Evolutionary conservation across 2,797 vertebrate genomes (phyloP).

Genomic region (Paratrypauchen microcephalus): DNA sequence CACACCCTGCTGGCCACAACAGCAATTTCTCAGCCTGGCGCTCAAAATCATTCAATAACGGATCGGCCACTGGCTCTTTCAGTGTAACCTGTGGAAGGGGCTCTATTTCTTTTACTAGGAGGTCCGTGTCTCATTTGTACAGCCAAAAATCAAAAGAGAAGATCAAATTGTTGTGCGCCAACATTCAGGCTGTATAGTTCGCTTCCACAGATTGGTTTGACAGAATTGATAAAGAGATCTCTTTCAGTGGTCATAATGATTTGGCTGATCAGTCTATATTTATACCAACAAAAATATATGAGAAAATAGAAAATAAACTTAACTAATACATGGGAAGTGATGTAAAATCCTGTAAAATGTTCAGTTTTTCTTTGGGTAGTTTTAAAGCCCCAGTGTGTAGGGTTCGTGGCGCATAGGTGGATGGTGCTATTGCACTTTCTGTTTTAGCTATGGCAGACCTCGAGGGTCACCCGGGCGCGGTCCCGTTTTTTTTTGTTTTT

Average conservation of each 20-base stretch:
- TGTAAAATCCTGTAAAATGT: background rate
- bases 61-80: slow-evolving; percentile 44
- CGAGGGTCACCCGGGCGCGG: no score
- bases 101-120: slow-evolving; percentile 16
- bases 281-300: background rate
- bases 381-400: no score
- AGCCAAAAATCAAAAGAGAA: background rate
- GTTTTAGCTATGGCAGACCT: no score
- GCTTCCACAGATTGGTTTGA: background rate
- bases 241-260: background rate
- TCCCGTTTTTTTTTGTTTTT: no score
- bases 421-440: no score
- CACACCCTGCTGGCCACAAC: slow-evolving; percentile 46
- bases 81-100: slow-evolving; percentile 26
- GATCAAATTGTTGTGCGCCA: no score
- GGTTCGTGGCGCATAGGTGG: no score
- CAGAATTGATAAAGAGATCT: no score
- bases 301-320: background rate
- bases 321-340: background rate
- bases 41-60: slow-evolving; percentile 63
- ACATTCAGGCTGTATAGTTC: background rate
- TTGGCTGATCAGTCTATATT: background rate
- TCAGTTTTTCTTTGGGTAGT: background rate
- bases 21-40: slow-evolving; percentile 59
- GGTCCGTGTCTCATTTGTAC: slow-evolving; percentile 21